Conservation (phyloP, 2,113 vertebrate genomes). For the Percopsis transmontana region DNA sequence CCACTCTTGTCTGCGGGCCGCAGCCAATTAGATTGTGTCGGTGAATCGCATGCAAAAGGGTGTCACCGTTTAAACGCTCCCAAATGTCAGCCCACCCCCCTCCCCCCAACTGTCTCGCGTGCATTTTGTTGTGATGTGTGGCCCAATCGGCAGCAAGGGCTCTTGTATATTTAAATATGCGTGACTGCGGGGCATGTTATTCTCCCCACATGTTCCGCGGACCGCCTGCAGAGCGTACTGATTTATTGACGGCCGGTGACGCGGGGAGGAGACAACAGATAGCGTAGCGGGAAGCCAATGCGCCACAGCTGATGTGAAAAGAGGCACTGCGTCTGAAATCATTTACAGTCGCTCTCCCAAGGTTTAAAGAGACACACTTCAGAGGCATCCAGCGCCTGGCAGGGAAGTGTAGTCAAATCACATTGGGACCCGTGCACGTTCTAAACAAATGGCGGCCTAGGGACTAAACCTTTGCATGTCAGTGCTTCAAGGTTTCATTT, state of each 20-base stretch:
- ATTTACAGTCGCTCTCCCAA: conserved; percentile 62
- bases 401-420: conserved; percentile 62
- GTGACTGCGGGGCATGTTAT: conserved; percentile 70
- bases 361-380: conserved; percentile 73
- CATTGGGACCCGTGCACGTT: conserved; percentile 35
- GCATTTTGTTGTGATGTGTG: conserved; percentile 38
- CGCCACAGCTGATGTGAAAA: conserved; percentile 75
- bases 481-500: conserved; percentile 54
- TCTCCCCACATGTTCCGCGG: conserved; percentile 67
- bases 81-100: conserved; percentile 62
- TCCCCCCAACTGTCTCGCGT: conserved; percentile 29
- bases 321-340: conserved; percentile 70
- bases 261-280: conserved; percentile 63
- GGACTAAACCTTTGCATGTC: conserved; percentile 58
- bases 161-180: conserved; percentile 66
- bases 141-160: conserved; percentile 59
- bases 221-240: conserved; percentile 59
- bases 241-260: conserved; percentile 74
- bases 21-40: conserved; percentile 49
- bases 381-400: conserved; percentile 55
- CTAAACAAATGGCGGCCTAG: conserved; percentile 57
- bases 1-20: conserved; percentile 24
- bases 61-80: conserved; percentile 56
- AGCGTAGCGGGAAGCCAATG: conserved; percentile 61
- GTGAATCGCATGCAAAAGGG: conserved; percentile 51